Base-by-base conservation (phyloP, 2,888 invertebrate genomes). In the Tipula unca region DNA sequence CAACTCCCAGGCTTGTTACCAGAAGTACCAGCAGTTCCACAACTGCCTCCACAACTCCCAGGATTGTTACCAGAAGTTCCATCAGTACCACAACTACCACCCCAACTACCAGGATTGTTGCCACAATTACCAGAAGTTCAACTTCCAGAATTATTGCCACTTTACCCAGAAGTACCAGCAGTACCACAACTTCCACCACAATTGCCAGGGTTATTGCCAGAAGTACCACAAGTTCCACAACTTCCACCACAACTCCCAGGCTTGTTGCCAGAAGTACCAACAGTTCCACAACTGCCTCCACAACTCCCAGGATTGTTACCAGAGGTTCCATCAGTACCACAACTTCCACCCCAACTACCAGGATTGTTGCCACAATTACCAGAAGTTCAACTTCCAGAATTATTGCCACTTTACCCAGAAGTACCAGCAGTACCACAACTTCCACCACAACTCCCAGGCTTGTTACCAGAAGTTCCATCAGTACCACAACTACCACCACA, bases 131-230 rank as follows among this genome's bases (percentile, higher is more conserved):
- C 83, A 17, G 29, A 32, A 32, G 29, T 83, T 0, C 83, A 83
- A 54, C 32, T 32, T 83, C 83, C 83, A 83, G 83, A n/a, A 83
- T 83, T 83, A 32, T 29, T 83, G 29, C 83, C 83, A 69, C 4
- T 25, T 25, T 25, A 69, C 1, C 69, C 69, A 32, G 32, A 17
- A 32, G 17, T 32, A 32, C 83, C 83, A 32, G n/a, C 1, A 32
- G 69, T 69, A 69, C 69, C 69, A 35, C 32, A 83, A 29, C n/a
- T 83, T 32, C n/a, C 35, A 17, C 83, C 83, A 83, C 83, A 83
- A 29, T 2, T 83, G 1, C 83, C 83, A 83, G 83, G 35, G 32
- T 35, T 83, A 10, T 83, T 35, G 32, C 83, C 29, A 83, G 3
- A 83, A 25, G 20, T 69, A 25, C 69, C 69, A 69, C 0, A 10